phyloP scores from a whole-genome alignment of 2,113 vertebrate species.

The Megaceryle maxima region DNA sequence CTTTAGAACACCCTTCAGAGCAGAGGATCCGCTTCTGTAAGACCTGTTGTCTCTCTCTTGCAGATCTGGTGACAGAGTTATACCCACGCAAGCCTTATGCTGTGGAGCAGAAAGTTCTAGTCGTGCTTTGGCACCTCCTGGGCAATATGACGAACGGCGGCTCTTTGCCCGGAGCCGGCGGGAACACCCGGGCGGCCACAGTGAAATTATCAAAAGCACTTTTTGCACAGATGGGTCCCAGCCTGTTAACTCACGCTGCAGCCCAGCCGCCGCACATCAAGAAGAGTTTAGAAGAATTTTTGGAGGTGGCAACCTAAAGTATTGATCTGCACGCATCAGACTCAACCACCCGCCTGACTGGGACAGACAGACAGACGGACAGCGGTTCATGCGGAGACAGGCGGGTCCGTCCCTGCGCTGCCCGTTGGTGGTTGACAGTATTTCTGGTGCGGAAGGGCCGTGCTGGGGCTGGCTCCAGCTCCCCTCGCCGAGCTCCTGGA shows the following conservation, averaged over 20 bases:
- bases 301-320: slow-evolving; percentile 67
- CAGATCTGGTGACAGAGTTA: slow-evolving; percentile 85
- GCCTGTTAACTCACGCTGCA: slow-evolving; percentile 77
- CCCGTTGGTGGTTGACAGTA: slow-evolving; percentile 74
- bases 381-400: slow-evolving; percentile 68
- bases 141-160: slow-evolving; percentile 81
- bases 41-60: background rate
- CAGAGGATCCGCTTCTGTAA: background rate
- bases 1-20: background rate
- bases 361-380: slow-evolving; percentile 8
- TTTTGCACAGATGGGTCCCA: slow-evolving; percentile 84
- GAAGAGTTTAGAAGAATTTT: slow-evolving; percentile 81
- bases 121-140: slow-evolving; percentile 89
- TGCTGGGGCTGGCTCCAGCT: background rate
- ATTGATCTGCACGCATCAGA: background rate
- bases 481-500: background rate
- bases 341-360: background rate
- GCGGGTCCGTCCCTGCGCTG: slow-evolving; percentile 47
- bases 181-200: slow-evolving; percentile 81
- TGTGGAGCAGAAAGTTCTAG: slow-evolving; percentile 88
- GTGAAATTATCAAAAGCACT: slow-evolving; percentile 83
- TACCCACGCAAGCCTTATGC: slow-evolving; percentile 87
- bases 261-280: slow-evolving; percentile 79
- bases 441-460: slow-evolving; percentile 43
- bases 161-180: slow-evolving; percentile 78